Percentiles rank a stretch among this genome's conserved stretches.
These are phyloP conservation scores for Phrynosoma blainvillii DNA, from an alignment of 2,113 vertebrate species.

Conservation along the genomic window DNA sequence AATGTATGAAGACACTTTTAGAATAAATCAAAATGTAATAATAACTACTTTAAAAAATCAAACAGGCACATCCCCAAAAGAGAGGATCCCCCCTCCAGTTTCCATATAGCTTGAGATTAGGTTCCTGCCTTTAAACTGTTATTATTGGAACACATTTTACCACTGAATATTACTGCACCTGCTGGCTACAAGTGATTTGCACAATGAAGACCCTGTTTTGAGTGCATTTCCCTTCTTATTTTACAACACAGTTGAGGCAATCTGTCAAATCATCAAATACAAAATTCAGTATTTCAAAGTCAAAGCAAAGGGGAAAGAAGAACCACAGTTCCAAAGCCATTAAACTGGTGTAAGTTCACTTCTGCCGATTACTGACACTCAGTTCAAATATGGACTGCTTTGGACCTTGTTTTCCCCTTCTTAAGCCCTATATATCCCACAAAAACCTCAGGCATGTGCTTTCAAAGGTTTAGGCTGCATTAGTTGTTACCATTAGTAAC, in stretches of 20 bases:
- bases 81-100: background rate
- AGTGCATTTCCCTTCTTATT: background rate
- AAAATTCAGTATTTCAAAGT: background rate
- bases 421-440: background rate
- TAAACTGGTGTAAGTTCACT: background rate
- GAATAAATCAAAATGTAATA: constrained; percentile 3
- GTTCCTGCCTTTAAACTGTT: background rate
- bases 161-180: background rate
- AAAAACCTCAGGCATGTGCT: background rate
- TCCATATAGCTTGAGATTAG: background rate
- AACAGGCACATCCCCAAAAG: background rate
- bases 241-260: background rate
- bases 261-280: background rate
- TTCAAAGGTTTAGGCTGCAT: background rate
- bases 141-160: background rate
- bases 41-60: background rate
- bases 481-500: background rate
- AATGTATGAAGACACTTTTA: background rate
- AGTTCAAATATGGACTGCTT: background rate
- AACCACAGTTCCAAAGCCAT: background rate
- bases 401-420: background rate
- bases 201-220: background rate
- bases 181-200: background rate
- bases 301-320: background rate
- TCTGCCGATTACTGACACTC: background rate